A percentile compares a stretch with the other conserved stretches of the same genome.
phyloP scores from a whole-genome alignment of 2,888 invertebrate genomes.

The Glomeris marginata region DNA sequence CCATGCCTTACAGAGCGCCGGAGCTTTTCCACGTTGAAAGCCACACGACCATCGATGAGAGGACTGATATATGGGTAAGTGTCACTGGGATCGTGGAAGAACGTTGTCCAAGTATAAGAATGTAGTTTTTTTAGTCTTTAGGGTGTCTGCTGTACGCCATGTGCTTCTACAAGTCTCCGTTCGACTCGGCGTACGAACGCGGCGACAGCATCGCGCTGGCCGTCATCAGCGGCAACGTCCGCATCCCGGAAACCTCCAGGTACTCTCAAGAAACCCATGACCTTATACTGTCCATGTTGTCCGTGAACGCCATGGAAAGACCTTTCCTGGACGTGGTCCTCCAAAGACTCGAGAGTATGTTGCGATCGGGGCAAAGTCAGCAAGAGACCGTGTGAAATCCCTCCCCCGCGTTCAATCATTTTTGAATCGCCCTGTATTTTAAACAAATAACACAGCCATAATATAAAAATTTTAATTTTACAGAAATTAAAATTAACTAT shows the following conservation, averaged over 20 bases:
- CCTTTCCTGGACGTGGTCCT: constrained; percentile 60
- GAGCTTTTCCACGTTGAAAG: constrained; percentile 74
- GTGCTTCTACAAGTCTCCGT: constrained; percentile 72
- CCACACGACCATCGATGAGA: constrained; percentile 61
- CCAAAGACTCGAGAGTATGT: no score
- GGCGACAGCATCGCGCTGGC: constrained; percentile 78
- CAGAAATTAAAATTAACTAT: no score
- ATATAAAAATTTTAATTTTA: no score
- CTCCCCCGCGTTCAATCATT: no score
- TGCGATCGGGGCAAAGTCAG: no score
- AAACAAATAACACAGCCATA: no score
- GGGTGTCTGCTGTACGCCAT: constrained; percentile 74
- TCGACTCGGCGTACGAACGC: constrained; percentile 63
- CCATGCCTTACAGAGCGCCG: constrained; percentile 76
- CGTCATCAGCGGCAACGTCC: constrained; percentile 55
- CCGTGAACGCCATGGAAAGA: constrained; percentile 57
- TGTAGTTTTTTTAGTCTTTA: constrained; percentile 42
- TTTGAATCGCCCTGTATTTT: no score
- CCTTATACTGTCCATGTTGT: constrained; percentile 50
- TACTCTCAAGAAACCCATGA: constrained; percentile 49
- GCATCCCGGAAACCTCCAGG: constrained; percentile 48
- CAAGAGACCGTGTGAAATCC: no score
- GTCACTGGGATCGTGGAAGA: background rate
- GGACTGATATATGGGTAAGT: constrained; percentile 71
- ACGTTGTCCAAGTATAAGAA: background rate